Base-by-base conservation (phyloP, 2,113 vertebrate genomes). In the Procavia capensis region DNA sequence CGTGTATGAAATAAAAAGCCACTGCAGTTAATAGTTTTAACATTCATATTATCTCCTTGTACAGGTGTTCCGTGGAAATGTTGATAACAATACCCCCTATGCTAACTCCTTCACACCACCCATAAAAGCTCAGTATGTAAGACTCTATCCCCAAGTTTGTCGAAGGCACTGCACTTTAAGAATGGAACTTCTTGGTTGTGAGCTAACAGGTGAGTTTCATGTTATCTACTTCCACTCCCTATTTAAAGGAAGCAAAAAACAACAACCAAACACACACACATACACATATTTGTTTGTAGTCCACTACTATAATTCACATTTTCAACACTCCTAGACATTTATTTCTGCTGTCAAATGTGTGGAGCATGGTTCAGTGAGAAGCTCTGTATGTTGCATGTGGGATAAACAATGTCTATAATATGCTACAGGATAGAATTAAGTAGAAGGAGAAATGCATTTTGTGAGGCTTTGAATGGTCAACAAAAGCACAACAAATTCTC, bases 151-250 rank as follows among this genome's bases (percentile, higher is more conserved):
- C 6, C 99, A 99, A 97, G 99, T 99, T 92, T 99, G 99, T 98
- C 98, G 99, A 97, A 99, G 99, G 95, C 99, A 99, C 96, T 99
- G 99, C 91, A 99, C 99, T 0, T 95, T 99, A 79, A 98, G 99
- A 94, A 99, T 99, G 99, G 99, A 99, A 97, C 99, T 99, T 43
- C 99, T 99, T 1, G 99, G 99, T 72, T 99, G 99, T 93, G 99
- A 99, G 96, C 98, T 99, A 10, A 99, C 99, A 96, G 99, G 99
- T 99, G 86, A 95, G 98, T 97, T 61, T 83, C 5, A 27, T 27
- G 19, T 25, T 10, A 22, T 3, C 43, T 90, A 24, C 9, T 0
- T 0, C 1, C 1, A 0, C 31, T 8, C 6, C 64, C 34, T 64
- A 25, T 92, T 57, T 74, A 47, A 81, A 82, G 3, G 47, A 75